These are phyloP conservation scores for Xiphophorus hellerii DNA, from an alignment of 2,113 vertebrate genomes.

Conservation along the genomic window DNA sequence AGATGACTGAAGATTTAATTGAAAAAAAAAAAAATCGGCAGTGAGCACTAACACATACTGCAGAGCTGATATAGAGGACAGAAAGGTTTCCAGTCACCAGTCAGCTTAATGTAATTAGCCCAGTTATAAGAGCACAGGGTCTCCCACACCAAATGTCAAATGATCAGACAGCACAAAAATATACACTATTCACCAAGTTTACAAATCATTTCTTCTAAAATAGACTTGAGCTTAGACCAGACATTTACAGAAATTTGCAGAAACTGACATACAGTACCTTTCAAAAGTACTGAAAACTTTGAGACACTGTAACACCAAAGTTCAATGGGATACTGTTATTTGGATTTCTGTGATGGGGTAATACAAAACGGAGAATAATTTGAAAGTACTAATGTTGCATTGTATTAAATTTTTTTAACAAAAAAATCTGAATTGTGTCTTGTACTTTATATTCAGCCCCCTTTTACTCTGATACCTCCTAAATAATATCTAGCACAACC, in stretches of 20 bases:
- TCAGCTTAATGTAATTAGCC: neutral
- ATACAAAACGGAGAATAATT: no score
- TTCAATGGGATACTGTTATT: no score
- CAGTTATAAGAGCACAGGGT: neutral
- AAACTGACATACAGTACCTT: neutral
- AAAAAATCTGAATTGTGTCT: neutral
- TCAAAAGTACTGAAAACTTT: neutral
- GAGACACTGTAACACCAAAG: no score
- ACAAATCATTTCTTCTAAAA: neutral
- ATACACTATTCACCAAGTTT: neutral
- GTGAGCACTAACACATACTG: conserved; percentile 4
- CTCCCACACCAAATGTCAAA: neutral
- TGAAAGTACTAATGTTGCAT: no score
- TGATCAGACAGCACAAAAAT: neutral
- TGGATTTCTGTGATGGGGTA: no score
- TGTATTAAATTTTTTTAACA: no score
- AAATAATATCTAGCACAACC: no score
- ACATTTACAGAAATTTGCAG: neutral
- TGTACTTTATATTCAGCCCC: no score
- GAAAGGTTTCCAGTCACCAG: neutral
- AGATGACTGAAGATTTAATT: conserved; percentile 28
- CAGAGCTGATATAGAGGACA: neutral
- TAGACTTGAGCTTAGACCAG: neutral
- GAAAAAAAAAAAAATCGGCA: neutral
- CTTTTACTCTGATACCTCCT: neutral